phyloP scores from a whole-genome alignment of 2,113 vertebrate species.

The Pleuronectes platessa region DNA sequence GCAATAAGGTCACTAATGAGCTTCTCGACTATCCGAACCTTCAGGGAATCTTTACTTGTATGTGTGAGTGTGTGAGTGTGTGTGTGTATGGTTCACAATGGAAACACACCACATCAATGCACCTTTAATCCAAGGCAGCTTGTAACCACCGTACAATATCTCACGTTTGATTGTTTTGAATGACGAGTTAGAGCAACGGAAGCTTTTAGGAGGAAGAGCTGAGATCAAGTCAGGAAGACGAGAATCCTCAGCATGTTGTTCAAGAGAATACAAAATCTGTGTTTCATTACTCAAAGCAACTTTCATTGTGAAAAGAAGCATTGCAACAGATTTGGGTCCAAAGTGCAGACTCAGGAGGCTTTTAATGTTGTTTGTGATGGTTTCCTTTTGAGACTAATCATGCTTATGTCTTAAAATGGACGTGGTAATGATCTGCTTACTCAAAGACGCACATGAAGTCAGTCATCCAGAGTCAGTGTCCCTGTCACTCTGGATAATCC shows the following conservation, averaged over 20 bases:
- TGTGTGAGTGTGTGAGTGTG: conserved; percentile 13
- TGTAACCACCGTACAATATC: background rate
- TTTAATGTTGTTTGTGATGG: no score
- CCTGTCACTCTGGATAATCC: background rate
- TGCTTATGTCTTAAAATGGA: background rate
- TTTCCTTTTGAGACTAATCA: no score
- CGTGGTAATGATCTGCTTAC: background rate
- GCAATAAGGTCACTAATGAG: conserved; percentile 27
- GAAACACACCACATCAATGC: conserved; percentile 40
- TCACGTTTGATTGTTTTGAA: background rate
- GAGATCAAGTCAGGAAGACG: no score
- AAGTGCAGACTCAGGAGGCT: no score
- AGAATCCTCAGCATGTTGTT: no score
- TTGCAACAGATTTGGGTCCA: no score
- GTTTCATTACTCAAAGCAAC: no score
- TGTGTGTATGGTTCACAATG: conserved; percentile 11
- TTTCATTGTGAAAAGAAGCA: no score
- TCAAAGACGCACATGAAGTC: background rate
- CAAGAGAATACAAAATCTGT: no score
- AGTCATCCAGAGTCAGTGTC: background rate
- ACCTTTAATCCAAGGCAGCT: conserved; percentile 26
- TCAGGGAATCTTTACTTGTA: conserved; percentile 20
- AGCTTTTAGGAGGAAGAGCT: no score
- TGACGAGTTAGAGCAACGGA: no score
- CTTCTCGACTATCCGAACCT: background rate